Evolutionary conservation across 2,797 vertebrate species (phyloP), one percentile per base, ranked within the genome.

Genomic region (Austrolebias charrua): DNA sequence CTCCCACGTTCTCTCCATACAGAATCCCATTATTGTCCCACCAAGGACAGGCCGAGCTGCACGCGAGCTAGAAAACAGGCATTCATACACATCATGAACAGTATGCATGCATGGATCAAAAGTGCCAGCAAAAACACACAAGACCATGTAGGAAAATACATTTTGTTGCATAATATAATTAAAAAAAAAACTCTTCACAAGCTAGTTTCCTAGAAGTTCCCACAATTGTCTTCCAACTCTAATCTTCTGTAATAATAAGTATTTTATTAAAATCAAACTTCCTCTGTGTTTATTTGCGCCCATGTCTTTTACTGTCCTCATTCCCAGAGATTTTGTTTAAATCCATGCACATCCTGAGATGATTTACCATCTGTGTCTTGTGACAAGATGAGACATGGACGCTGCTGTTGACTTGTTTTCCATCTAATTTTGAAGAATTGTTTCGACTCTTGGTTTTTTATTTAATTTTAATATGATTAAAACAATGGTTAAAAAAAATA

Each of bases 21-120:
- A 92, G 91, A 93, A 91, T 90, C 86, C 83, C 20, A 60, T 89
- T 77, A 89, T 93, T 93, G 92, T 93, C 88, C 84, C 73, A 19
- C 75, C 84, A 82, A 90, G 84, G 88, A 83, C 83, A 54, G 66
- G 44, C 78, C 4, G 42, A 55, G 60, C 73, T 76, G 70, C 63
- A 81, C 79, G 76, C 71, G 82, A 66, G 45, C 71, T 46, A 14
- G 78, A 80, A 85, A 81, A 83, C 84, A 85, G 73, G 55, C 70
- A 57, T 67, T 65, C 63, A 52, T 63, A 61, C 5, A 12, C 60
- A 49, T 54, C 52, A 63, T 48, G 62, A 35, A 65, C 64, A 67
- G 56, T 50, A 69, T 76, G 71, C 43, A 66, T 38, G 59, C 57
- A 80, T 58, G 53, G 70, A 46, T 40, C 38, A 28, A 4, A 35